Percentiles rank a stretch among this genome's conserved stretches.
phyloP scores from a whole-genome alignment of 2,113 vertebrate species.

The Platanista minor region DNA sequence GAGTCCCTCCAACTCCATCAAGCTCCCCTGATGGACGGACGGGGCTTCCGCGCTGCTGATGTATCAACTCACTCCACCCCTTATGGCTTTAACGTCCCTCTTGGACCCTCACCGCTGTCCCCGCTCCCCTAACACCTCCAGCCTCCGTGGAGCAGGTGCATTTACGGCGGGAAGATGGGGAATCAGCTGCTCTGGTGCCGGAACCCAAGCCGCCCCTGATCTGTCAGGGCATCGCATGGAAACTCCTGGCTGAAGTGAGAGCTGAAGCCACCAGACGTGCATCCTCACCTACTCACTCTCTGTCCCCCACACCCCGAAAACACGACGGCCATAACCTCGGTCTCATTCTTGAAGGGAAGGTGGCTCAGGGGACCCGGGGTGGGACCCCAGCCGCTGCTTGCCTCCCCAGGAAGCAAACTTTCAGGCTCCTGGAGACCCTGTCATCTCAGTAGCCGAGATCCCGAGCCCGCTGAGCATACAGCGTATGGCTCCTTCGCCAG shows the following conservation, averaged over 20 bases:
- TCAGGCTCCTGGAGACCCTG: background rate
- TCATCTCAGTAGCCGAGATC: background rate
- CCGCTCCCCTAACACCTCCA: background rate
- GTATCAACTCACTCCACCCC: background rate
- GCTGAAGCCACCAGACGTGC: background rate
- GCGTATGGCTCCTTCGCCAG: constrained; percentile 24
- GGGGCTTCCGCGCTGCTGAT: background rate
- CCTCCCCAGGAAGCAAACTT: background rate
- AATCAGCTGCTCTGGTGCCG: background rate
- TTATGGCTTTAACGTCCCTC: background rate
- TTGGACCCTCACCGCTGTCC: background rate
- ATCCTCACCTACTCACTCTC: rapidly evolving
- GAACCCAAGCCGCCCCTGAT: background rate
- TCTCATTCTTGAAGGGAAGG: background rate
- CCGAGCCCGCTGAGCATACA: background rate
- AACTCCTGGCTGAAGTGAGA: background rate
- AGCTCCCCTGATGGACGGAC: background rate
- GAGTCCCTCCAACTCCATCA: too few relatives aligned
- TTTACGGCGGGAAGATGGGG: too few relatives aligned
- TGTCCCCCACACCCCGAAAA: too few relatives aligned
- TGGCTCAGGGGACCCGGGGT: rapidly evolving
- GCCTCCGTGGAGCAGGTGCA: rapidly evolving
- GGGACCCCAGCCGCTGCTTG: background rate
- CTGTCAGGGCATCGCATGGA: background rate
- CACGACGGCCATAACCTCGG: background rate